A percentile compares a stretch with the other conserved stretches of the same genome.
Evolutionary conservation across 2,113 vertebrate species (phyloP).

Genomic region (Poeciliopsis turrubarensis): DNA sequence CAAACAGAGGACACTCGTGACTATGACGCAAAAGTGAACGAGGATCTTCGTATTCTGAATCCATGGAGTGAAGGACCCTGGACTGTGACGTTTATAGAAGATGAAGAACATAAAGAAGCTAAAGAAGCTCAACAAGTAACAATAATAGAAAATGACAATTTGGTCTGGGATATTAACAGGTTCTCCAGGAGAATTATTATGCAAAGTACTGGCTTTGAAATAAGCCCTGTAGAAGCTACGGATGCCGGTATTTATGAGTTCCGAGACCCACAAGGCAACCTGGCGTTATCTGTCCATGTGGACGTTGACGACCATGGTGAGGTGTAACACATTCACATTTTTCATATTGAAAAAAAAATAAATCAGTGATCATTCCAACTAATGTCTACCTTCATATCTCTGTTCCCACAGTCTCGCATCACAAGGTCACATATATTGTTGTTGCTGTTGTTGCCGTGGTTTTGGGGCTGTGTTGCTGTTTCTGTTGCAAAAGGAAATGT

Average conservation of each 20-base stretch:
- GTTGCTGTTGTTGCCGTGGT: rapidly evolving
- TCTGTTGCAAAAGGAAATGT: conserved; percentile 43
- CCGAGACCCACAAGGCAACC: conserved; percentile 30
- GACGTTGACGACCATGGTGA: not conserved
- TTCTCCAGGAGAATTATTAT: rapidly evolving
- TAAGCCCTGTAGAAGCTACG: rapidly evolving
- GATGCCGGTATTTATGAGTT: conserved; percentile 47
- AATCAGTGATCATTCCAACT: not conserved
- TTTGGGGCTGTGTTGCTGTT: conserved; percentile 13
- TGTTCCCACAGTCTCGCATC: not conserved
- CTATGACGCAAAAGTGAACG: rapidly evolving
- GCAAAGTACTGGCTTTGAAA: rapidly evolving
- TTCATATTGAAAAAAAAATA: not conserved
- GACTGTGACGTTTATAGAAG: conserved; percentile 11
- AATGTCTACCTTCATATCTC: not conserved
- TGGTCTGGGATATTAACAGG: rapidly evolving
- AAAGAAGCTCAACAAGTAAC: rapidly evolving
- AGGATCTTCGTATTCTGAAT: rapidly evolving
- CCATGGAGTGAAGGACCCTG: rapidly evolving
- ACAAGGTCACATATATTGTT: not conserved
- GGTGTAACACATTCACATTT: conserved; percentile 2
- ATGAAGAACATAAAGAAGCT: no score
- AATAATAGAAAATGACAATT: not conserved
- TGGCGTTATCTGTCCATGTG: conserved; percentile 1
- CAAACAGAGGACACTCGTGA: not conserved